Evolutionary conservation across 2,888 invertebrate species (phyloP), one percentile per base, ranked within the genome.

Genomic region (Polydrusus pterygomalis): DNA sequence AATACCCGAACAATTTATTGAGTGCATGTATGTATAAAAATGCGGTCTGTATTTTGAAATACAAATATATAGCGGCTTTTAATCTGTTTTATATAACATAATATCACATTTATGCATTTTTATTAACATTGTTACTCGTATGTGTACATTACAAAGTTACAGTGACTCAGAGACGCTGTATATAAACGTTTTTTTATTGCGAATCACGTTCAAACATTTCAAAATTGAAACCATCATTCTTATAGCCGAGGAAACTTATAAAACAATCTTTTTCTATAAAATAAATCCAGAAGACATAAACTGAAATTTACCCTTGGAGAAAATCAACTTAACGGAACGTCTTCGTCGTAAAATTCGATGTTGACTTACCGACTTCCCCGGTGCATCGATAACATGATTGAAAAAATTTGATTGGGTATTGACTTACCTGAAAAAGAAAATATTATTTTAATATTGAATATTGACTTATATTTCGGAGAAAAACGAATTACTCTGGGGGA

Each of bases 341-440:
- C 58, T 60, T 38, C 58, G 18, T 60, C 58, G 38, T 60, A 38
- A 60, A 60, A 60, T 60, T 60, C 38, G 40, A 60, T 60, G 58
- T 60, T 60, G 38, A 60, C 58, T 60, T 38, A 60, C 58, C 58
- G 56, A 30, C 38, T 38, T 18, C 58, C 58, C 38, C 9, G 58
- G 11, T 38, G 58, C 58, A 60, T 38, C 17, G 38, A 38, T 38
- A 60, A 60, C 38, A 60, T 60, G 38, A 60, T 60, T 60, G 38
- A 38, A 38, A 60, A 38, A 60, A 60, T 17, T 13, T 60, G 58
- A 60, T 60, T 60, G 38, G 0, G 18, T 60, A 60, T 60, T 60
- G 58, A 60, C 58, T 60, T 60, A 60, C 58, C 58, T 60, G 58
- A 60, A 60, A 60, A 34, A 38, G 17, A 60, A 38, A 60, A 34